Conservation (phyloP, 2,888 invertebrate species). For the Amblyteles armatorius region DNA sequence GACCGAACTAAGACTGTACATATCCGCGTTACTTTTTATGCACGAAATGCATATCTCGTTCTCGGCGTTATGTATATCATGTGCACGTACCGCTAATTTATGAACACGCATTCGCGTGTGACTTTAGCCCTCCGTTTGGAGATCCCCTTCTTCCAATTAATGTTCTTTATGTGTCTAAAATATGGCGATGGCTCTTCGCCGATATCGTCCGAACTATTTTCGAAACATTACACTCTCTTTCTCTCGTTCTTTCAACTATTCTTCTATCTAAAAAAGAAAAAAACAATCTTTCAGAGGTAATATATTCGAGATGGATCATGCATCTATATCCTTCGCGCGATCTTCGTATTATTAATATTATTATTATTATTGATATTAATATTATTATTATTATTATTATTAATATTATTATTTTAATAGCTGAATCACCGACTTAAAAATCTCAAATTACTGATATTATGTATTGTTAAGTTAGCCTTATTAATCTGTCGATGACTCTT, state of each 20-base stretch:
- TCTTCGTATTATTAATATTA: conserved; percentile 3
- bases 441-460: conserved; percentile 40
- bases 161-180: conserved; percentile 13
- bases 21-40: conserved; percentile 46
- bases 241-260: conserved; percentile 8
- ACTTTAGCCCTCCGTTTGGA: conserved; percentile 15
- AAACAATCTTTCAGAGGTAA: conserved; percentile 51
- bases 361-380: not conserved
- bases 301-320: conserved; percentile 45
- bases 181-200: conserved; percentile 3
- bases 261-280: conserved; percentile 1
- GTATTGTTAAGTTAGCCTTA: conserved; percentile 7
- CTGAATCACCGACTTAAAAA: conserved; percentile 15
- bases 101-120: conserved; percentile 38
- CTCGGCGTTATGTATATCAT: conserved; percentile 15
- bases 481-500: conserved; percentile 33
- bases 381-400: not conserved
- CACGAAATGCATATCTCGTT: conserved; percentile 52
- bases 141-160: conserved; percentile 45
- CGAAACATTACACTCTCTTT: not conserved
- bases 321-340: conserved; percentile 33
- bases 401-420: not conserved
- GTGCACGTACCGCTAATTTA: conserved; percentile 33
- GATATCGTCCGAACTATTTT: conserved; percentile 17
- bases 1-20: conserved; percentile 52